Evolutionary conservation across 2,888 invertebrate genomes (phyloP).

Genomic region (Apotomis turbidana): DNA sequence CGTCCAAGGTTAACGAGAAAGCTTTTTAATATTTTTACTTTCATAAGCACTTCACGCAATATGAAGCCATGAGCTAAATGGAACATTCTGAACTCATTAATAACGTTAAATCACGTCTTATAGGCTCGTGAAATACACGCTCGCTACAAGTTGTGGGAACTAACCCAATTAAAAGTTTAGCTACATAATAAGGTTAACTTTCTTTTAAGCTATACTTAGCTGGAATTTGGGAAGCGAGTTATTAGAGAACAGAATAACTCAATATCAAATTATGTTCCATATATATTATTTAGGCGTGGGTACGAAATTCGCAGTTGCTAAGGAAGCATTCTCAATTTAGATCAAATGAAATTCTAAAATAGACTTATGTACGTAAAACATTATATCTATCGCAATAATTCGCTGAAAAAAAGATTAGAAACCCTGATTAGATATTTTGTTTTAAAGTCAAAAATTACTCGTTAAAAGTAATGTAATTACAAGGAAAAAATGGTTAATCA

Average conservation of each 20-base stretch:
- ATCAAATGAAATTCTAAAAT: too few species aligned
- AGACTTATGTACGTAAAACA: too few species aligned
- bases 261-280: neutral
- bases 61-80: neutral
- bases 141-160: conserved; percentile 26
- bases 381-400: too few species aligned
- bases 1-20: neutral
- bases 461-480: too few species aligned
- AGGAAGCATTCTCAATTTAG: neutral
- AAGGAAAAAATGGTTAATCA: too few species aligned
- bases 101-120: conserved; percentile 23
- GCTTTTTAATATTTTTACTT: neutral
- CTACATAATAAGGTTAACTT: conserved; percentile 32
- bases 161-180: conserved; percentile 39
- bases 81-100: conserved; percentile 30
- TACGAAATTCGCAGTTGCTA: neutral
- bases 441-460: too few species aligned
- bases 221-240: conserved; percentile 18
- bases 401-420: too few species aligned
- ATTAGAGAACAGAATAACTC: conserved; percentile 17
- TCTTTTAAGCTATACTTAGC: conserved; percentile 24
- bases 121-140: conserved; percentile 24
- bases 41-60: conserved; percentile 2
- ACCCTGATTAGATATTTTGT: too few species aligned
- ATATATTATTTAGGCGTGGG: neutral